phyloP scores from a whole-genome alignment of 2,113 vertebrate genomes.

The Pangasianodon hypophthalmus region DNA sequence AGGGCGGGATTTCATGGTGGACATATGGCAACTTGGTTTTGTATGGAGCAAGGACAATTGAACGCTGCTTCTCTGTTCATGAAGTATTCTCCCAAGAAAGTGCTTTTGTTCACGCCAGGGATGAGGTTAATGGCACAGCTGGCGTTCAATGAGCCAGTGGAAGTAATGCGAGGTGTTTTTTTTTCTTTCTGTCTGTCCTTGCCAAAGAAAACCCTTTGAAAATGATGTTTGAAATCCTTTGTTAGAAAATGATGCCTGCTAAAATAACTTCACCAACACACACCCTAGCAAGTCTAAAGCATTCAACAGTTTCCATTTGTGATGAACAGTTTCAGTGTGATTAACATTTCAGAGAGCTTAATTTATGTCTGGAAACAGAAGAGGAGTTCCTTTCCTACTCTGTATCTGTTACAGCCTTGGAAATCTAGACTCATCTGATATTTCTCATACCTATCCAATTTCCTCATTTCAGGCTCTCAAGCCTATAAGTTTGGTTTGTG shows the following conservation, averaged over 20 bases:
- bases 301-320: not conserved
- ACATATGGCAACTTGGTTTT: constrained; percentile 55
- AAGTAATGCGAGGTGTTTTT: constrained; percentile 11
- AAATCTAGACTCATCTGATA: not conserved
- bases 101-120: constrained; percentile 51
- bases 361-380: not conserved
- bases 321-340: not conserved
- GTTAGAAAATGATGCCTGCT: not conserved
- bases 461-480: not conserved
- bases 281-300: not conserved
- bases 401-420: not conserved
- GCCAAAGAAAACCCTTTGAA: not conserved
- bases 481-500: not conserved
- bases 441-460: not conserved
- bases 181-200: not conserved
- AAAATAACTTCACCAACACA: not conserved
- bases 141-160: constrained; percentile 27
- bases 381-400: not conserved
- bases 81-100: constrained; percentile 43
- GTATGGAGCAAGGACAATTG: constrained; percentile 54
- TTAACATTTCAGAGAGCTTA: not conserved
- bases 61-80: constrained; percentile 36
- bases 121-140: constrained; percentile 55
- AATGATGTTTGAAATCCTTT: not conserved
- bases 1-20: constrained; percentile 48